These are phyloP conservation scores for Temnothorax nylanderi DNA, from an alignment of 1,140 invertebrate genomes.

Conservation along the genomic window DNA sequence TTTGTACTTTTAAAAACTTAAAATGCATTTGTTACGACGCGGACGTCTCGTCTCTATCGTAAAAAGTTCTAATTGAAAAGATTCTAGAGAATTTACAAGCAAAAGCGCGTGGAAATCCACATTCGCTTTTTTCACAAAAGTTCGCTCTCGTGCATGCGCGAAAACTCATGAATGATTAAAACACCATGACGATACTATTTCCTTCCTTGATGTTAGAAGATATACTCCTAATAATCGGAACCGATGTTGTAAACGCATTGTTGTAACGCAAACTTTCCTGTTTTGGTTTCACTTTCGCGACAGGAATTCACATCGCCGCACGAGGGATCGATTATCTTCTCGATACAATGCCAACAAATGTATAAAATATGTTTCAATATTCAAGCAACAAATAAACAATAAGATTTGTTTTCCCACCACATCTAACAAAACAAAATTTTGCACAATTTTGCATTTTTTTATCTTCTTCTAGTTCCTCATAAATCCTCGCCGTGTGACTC, in stretches of 20 bases:
- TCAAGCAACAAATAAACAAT: background rate
- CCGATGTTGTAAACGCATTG: slow-evolving; percentile 35
- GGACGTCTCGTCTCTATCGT: background rate
- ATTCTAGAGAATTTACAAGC: background rate
- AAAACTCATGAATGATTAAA: slow-evolving; percentile 58
- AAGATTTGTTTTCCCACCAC: background rate
- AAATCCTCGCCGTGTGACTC: background rate
- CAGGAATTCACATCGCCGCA: slow-evolving; percentile 24
- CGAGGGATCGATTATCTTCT: background rate
- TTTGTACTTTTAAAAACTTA: background rate
- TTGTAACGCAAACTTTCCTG: slow-evolving; percentile 27
- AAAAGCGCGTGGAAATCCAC: background rate
- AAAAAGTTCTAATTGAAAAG: background rate
- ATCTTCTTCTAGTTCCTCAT: background rate
- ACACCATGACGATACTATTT: slow-evolving; percentile 26
- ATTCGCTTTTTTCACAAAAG: background rate
- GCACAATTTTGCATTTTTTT: background rate
- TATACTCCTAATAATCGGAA: slow-evolving; percentile 17
- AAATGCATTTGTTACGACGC: background rate
- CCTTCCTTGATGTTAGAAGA: slow-evolving; percentile 36
- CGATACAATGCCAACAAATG: background rate
- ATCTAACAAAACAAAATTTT: background rate
- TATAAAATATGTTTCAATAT: background rate
- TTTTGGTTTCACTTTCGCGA: slow-evolving; percentile 48
- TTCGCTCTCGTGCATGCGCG: background rate